Percentiles rank a stretch among this genome's conserved stretches.
Evolutionary conservation across 2,113 vertebrate species (phyloP).

Genomic region (Asarcornis scutulata): DNA sequence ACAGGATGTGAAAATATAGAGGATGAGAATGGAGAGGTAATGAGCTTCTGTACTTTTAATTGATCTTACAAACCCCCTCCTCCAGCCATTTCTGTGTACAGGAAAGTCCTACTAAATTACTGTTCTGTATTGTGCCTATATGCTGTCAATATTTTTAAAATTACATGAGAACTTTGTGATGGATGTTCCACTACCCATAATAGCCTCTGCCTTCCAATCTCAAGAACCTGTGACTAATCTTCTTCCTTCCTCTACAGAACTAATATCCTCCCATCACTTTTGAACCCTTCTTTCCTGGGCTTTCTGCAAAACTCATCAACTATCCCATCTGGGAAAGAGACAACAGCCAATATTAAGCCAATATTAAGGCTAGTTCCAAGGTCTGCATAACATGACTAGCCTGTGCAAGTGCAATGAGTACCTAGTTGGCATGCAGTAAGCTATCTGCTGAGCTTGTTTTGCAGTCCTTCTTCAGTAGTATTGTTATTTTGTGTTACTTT

Average conservation of each 20-base stretch:
- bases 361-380: background rate
- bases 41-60: background rate
- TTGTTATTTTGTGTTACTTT: background rate
- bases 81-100: background rate
- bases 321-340: background rate
- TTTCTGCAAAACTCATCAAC: background rate
- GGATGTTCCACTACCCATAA: background rate
- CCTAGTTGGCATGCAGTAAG: background rate
- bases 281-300: background rate
- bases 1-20: background rate
- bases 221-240: background rate
- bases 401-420: fast-evolving
- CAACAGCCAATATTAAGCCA: background rate
- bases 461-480: background rate
- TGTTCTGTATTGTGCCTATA: background rate
- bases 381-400: background rate
- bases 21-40: background rate
- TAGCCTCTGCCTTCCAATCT: background rate
- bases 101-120: background rate
- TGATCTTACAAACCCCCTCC: background rate
- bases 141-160: background rate
- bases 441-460: background rate
- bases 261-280: background rate
- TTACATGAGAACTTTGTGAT: background rate
- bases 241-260: background rate